Percentiles rank a stretch among this genome's conserved stretches.
phyloP scores from a whole-genome alignment of 2,113 vertebrate species.

The Rallus limicola region DNA sequence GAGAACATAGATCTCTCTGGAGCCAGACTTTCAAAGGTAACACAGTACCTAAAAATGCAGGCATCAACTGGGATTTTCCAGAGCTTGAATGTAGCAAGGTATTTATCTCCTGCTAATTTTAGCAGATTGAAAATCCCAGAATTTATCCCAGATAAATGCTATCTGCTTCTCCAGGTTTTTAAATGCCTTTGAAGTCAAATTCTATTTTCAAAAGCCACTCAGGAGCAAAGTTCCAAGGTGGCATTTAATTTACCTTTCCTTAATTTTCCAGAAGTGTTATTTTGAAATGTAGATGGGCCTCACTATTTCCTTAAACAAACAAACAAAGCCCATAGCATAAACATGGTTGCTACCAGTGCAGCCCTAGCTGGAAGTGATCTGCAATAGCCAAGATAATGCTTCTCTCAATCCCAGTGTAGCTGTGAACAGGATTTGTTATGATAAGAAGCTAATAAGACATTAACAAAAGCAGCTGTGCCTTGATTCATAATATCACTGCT shows the following conservation, averaged over 20 bases:
- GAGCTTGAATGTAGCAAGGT: neutral
- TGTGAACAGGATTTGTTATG: slow-evolving; percentile 32
- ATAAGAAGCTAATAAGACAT: slow-evolving; percentile 40
- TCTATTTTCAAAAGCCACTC: neutral
- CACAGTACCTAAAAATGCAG: slow-evolving; percentile 3
- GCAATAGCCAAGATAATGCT: slow-evolving; percentile 15
- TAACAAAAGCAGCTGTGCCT: slow-evolving; percentile 7
- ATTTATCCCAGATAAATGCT: slow-evolving; percentile 34
- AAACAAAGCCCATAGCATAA: neutral
- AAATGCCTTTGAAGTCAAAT: neutral
- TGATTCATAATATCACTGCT: neutral
- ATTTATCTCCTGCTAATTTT: slow-evolving; percentile 53
- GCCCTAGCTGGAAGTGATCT: neutral
- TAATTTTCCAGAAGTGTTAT: neutral
- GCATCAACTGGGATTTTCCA: neutral
- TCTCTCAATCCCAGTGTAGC: neutral
- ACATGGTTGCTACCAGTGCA: neutral
- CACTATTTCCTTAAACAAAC: neutral
- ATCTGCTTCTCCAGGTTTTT: neutral
- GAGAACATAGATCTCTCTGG: neutral
- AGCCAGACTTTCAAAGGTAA: neutral
- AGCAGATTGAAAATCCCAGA: slow-evolving; percentile 23
- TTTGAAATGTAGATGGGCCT: neutral
- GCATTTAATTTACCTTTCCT: neutral
- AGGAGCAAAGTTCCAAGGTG: neutral